Evolutionary conservation across 2,797 vertebrate genomes (phyloP), one percentile per base, ranked within the genome.

Genomic region (Protosalanx chinensis): DNA sequence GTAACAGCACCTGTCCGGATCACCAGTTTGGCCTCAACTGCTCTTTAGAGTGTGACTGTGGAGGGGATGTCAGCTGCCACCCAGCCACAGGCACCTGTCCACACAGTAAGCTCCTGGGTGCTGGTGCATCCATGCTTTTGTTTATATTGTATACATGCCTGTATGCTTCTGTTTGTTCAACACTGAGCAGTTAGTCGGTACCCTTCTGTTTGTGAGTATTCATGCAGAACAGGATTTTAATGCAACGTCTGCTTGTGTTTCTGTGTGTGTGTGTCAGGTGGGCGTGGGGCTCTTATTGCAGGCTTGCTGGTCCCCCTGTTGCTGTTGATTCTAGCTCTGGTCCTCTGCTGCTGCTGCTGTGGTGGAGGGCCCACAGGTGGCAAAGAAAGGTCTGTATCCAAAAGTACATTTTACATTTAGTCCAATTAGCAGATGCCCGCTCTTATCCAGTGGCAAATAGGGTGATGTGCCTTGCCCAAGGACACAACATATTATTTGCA

Each of bases 1-100:
- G 97, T 89, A 99, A 99, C 15, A 83, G 86, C 79, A 96, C 94
- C 71, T 99, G 97, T 82, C 90, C 88, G 0, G 77, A 89, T 67
- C 93, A 92, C 0, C 93, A 89, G 79, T 93, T 94, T 12, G 97
- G 97, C 16, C 68, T 81, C 60, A 98, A 98, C 88, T 99, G 97
- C 69, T 97, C 97, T 1, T 89, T 78, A 0, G 16, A 76, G 60
- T 98, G 97, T 77, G 88, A 88, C 64, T 98, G 97, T 72, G 86
- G 89, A n/a, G 82, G 91, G 0, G 92, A 87, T 0, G 79, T 85
- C 67, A 5, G 32, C 70, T 99, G 97, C 49, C 75, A 95, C 79
- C 89, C 91, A 0, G 78, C 84, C 33, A 90, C 84, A 0, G 97
- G 96, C 5, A 73, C 64, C 71, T 99, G 97, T 62, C 89, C 89